These are phyloP conservation scores for Cricetomys ansorgei DNA, from an alignment of 2,113 vertebrate genomes.

Conservation along the genomic window DNA sequence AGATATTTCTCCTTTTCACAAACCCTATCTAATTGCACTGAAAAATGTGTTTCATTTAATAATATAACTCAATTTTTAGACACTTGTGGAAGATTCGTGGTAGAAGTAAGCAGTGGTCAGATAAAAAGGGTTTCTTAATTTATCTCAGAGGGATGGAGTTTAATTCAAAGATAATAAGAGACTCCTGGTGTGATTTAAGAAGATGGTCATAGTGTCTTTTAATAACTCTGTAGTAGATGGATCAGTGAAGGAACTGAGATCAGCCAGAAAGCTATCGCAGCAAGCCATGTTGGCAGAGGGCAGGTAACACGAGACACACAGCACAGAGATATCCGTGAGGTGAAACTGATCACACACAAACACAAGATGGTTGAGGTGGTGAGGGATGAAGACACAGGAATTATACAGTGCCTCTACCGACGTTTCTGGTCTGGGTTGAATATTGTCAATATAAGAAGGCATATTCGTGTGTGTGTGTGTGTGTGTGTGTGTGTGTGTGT, in stretches of 20 bases:
- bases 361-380: no score
- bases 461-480: not conserved
- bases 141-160: not conserved
- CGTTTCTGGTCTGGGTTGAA: not conserved
- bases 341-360: not conserved
- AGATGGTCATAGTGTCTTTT: not conserved
- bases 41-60: constrained; percentile 38
- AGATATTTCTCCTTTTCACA: constrained; percentile 34
- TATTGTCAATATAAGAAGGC: not conserved
- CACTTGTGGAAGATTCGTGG: not conserved
- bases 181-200: not conserved
- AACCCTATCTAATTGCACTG: not conserved
- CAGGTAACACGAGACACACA: not conserved
- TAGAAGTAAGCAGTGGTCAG: not conserved
- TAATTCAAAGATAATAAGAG: not conserved
- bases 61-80: not conserved
- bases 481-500: not conserved
- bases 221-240: not conserved
- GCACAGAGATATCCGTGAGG: not conserved
- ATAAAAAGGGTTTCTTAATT: not conserved
- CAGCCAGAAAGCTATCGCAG: not conserved
- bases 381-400: not conserved
- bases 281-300: not conserved
- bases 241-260: no score
- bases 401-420: not conserved